phyloP scores from a whole-genome alignment of 1,140 invertebrate species.

The Drosophila ambigua region DNA sequence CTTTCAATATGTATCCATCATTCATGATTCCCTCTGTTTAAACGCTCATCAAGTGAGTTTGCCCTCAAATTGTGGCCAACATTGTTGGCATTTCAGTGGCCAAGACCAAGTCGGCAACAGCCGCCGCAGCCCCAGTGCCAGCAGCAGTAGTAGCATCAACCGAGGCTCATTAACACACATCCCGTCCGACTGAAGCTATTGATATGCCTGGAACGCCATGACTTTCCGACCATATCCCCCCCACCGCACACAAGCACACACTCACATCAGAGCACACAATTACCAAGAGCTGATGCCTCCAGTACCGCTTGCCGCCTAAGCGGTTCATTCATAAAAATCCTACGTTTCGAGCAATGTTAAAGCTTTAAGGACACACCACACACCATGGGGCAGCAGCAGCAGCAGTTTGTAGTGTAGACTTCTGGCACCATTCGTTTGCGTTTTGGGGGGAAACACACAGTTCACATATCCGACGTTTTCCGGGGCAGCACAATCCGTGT shows the following conservation, averaged over 20 bases:
- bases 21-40: neutral
- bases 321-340: slow-evolving; percentile 74
- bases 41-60: neutral
- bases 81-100: slow-evolving; percentile 49
- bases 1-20: neutral
- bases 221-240: slow-evolving; percentile 23
- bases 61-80: neutral
- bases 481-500: slow-evolving; percentile 43
- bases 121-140: too few relatives aligned
- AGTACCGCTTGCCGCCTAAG: neutral
- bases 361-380: slow-evolving; percentile 46
- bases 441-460: neutral
- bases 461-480: slow-evolving; percentile 38
- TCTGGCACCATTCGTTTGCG: slow-evolving; percentile 6
- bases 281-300: slow-evolving; percentile 6
- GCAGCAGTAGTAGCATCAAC: too few relatives aligned
- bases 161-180: slow-evolving; percentile 58
- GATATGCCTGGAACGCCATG: slow-evolving; percentile 62
- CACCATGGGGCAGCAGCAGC: slow-evolving; percentile 4
- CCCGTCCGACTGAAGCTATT: slow-evolving; percentile 40
- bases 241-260: slow-evolving; percentile 13
- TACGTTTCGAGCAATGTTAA: slow-evolving; percentile 40
- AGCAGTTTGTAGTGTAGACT: slow-evolving; percentile 28
- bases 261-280: slow-evolving; percentile 30
- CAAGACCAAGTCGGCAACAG: too few relatives aligned